phyloP scores from a whole-genome alignment of 2,113 vertebrate genomes.

The Lampris incognitus region DNA sequence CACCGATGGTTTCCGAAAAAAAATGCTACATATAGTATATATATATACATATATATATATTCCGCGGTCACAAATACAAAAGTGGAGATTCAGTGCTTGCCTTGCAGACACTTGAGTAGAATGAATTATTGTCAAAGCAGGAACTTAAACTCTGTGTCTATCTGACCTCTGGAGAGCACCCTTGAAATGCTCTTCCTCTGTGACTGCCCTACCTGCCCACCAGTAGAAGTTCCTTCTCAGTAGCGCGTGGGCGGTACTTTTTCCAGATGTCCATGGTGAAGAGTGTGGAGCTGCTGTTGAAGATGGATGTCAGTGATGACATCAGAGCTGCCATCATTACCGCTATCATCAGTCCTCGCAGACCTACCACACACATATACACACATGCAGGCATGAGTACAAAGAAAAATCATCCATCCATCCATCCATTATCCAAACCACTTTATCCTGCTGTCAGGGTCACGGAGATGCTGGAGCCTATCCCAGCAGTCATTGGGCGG shows the following conservation, averaged over 20 bases:
- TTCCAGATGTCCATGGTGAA: constrained; percentile 96
- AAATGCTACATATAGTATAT: no score
- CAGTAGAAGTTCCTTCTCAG: constrained; percentile 88
- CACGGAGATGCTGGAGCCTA: no score
- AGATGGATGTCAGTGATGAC: constrained; percentile 92
- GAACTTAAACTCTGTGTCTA: no score
- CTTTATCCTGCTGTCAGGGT: no score
- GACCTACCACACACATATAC: constrained; percentile 76
- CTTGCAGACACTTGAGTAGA: neutral
- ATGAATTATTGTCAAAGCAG: no score
- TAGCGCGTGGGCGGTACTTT: constrained; percentile 82
- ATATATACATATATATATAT: no score
- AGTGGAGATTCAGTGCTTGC: neutral
- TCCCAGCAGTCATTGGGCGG: no score
- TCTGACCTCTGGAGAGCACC: no score
- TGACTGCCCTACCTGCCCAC: constrained; percentile 84
- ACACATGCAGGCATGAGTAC: constrained; percentile 1
- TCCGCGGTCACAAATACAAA: no score
- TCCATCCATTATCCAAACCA: no score
- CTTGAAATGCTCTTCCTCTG: neutral
- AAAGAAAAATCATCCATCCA: neutral
- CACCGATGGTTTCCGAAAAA: no score
- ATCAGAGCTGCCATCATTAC: constrained; percentile 93
- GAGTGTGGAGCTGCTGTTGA: constrained; percentile 91
- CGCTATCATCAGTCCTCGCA: constrained; percentile 90